A percentile compares a stretch with the other conserved stretches of the same genome.
These are phyloP conservation scores for Acrocephalus kingi DNA, from an alignment of 2,113 vertebrate genomes.

Conservation along the genomic window DNA sequence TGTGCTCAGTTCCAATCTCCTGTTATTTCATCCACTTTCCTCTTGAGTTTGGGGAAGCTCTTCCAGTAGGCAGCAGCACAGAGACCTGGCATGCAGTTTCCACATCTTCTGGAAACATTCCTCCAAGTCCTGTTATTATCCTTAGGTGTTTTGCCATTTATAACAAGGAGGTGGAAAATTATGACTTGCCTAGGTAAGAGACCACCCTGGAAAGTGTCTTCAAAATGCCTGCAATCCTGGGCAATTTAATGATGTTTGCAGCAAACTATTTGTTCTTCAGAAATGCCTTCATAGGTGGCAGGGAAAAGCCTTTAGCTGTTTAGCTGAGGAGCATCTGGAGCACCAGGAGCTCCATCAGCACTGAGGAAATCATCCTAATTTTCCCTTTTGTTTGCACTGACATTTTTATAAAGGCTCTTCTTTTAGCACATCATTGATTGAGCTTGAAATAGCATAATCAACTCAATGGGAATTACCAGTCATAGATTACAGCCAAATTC, in stretches of 20 bases:
- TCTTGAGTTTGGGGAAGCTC: not conserved
- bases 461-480: constrained; percentile 22
- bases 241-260: not conserved
- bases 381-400: constrained; percentile 38
- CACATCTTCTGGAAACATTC: not conserved
- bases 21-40: not conserved
- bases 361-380: not conserved
- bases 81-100: not conserved
- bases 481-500: not conserved
- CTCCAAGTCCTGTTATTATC: not conserved
- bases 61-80: not conserved
- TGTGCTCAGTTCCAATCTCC: not conserved
- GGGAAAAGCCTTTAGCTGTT: not conserved
- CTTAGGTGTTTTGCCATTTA: not conserved
- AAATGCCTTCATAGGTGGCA: not conserved
- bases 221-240: not conserved
- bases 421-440: constrained; percentile 34
- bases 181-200: not conserved
- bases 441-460: constrained; percentile 26
- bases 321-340: not conserved
- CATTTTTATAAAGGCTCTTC: constrained; percentile 31
- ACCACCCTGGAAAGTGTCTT: not conserved
- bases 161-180: not conserved
- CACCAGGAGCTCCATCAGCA: not conserved
- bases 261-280: not conserved